A percentile compares a stretch with the other conserved stretches of the same genome.
Evolutionary conservation across 2,888 invertebrate species (phyloP).

Genomic region (Spicauda simplicius): DNA sequence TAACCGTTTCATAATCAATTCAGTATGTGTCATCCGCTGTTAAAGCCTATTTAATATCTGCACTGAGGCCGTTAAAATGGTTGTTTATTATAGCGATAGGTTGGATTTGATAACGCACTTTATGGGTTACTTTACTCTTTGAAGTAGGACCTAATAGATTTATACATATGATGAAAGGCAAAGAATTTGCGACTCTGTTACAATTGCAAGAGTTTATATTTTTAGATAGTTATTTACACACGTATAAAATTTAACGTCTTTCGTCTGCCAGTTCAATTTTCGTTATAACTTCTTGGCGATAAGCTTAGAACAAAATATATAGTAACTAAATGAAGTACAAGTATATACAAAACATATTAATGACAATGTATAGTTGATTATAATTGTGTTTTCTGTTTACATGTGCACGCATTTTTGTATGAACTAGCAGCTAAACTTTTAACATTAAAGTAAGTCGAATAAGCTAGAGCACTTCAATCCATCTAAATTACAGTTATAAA

Average conservation of each 20-base stretch:
- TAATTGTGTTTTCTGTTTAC: background rate
- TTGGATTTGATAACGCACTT: conserved; percentile 24
- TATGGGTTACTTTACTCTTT: conserved; percentile 27
- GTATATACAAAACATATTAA: too few species aligned
- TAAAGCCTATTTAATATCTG: conserved; percentile 14
- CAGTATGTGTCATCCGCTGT: conserved; percentile 20
- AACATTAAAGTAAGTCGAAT: too few species aligned
- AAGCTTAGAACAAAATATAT: background rate
- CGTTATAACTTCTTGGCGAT: background rate
- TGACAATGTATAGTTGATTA: background rate
- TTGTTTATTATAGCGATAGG: conserved; percentile 22
- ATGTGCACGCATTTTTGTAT: too few species aligned
- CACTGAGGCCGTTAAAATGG: conserved; percentile 8
- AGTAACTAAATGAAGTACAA: background rate
- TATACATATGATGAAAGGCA: conserved; percentile 6
- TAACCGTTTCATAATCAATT: conserved; percentile 5
- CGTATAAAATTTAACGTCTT: conserved; percentile 1
- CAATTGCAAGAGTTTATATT: conserved; percentile 12
- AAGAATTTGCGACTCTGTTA: conserved; percentile 11
- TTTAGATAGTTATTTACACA: conserved; percentile 2
- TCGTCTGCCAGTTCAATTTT: background rate
- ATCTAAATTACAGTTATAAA: too few species aligned
- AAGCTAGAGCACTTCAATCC: too few species aligned
- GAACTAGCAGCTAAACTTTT: too few species aligned
- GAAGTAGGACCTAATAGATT: conserved; percentile 20